phyloP scores from a whole-genome alignment of 2,113 vertebrate genomes.

The Lophura nycthemera region DNA sequence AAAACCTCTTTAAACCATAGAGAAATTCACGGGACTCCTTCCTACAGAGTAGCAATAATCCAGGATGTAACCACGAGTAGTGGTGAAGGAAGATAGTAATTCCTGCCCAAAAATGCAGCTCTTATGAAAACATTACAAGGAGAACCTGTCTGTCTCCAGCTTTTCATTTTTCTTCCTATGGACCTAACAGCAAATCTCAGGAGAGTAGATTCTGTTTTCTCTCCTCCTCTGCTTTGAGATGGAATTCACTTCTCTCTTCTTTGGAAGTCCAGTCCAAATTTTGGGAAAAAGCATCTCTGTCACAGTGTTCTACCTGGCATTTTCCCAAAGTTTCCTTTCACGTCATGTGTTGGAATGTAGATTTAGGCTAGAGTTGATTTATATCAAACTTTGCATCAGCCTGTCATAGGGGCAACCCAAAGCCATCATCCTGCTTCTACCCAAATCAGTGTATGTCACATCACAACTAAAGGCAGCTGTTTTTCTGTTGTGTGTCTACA shows the following conservation, averaged over 20 bases:
- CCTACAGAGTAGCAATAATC: background rate
- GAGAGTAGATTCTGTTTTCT: background rate
- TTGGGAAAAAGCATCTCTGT: background rate
- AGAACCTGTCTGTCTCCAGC: background rate
- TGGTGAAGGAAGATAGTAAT: background rate
- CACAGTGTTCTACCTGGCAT: fast-evolving
- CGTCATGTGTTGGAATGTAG: no score
- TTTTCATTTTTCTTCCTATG: background rate
- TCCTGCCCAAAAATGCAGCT: fast-evolving
- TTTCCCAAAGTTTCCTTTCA: background rate
- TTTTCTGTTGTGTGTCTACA: background rate
- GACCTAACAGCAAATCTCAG: background rate
- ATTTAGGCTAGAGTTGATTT: background rate
- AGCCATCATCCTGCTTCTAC: background rate
- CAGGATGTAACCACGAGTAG: background rate
- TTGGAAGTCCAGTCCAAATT: background rate
- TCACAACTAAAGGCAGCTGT: background rate
- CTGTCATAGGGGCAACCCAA: background rate
- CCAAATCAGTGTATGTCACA: fast-evolving
- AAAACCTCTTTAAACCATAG: background rate
- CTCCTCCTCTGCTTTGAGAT: background rate
- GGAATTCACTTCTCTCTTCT: background rate
- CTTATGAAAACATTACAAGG: background rate
- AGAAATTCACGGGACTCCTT: background rate
- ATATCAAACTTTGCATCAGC: background rate